Conservation (phyloP, 2,888 invertebrate genomes). For the Andrena flavipes region DNA sequence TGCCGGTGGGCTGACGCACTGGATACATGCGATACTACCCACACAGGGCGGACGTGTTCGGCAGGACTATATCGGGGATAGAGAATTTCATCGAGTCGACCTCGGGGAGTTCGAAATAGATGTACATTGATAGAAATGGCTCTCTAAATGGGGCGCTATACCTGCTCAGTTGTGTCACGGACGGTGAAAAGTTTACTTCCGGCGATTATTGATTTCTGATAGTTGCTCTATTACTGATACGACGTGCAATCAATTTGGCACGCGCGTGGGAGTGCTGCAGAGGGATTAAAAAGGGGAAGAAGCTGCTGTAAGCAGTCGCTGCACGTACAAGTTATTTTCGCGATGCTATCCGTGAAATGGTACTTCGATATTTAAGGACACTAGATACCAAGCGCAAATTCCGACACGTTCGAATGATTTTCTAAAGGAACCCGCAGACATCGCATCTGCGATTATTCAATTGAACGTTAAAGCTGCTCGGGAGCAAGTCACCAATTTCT, state of each 20-base stretch:
- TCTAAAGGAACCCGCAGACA: neutral
- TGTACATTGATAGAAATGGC: neutral
- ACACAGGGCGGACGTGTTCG: neutral
- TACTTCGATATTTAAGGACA: neutral
- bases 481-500: constrained; percentile 4
- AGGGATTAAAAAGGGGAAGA: too few species aligned
- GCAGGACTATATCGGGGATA: neutral
- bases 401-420: neutral
- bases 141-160: neutral
- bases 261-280: too few species aligned
- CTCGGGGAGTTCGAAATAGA: constrained; percentile 10
- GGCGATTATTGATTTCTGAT: neutral
- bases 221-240: neutral
- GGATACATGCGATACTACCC: neutral
- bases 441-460: constrained; percentile 19
- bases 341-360: too few species aligned
- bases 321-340: too few species aligned
- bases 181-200: neutral
- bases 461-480: constrained; percentile 8
- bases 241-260: neutral
- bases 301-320: too few species aligned
- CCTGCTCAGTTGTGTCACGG: neutral
- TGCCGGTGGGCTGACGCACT: neutral
- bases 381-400: neutral
- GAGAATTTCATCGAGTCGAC: constrained; percentile 13